phyloP scores from a whole-genome alignment of 2,797 vertebrate species.

The Ctenochaetus hawaiiensis region DNA sequence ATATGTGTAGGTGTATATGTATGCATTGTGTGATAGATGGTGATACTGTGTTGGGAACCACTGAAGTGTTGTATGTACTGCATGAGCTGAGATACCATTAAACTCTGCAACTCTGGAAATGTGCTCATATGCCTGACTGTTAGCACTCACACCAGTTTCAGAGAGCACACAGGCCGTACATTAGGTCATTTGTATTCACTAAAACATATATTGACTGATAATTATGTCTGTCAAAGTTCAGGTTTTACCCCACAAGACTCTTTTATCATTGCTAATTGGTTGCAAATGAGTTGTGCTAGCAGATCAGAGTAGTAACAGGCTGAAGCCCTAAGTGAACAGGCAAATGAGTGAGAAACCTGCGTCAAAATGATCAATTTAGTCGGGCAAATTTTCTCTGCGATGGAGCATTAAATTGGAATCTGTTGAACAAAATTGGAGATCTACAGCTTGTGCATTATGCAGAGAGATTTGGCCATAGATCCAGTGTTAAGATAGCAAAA shows the following conservation, averaged over 20 bases:
- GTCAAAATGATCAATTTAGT: conserved; percentile 9
- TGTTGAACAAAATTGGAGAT: conserved; percentile 2
- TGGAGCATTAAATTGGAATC: conserved; percentile 16
- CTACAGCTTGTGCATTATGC: conserved; percentile 1
- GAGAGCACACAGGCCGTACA: conserved; percentile 1
- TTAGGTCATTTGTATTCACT: conserved; percentile 33
- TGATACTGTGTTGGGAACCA: neutral
- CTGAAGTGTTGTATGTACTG: conserved; percentile 11
- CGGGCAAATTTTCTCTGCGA: neutral
- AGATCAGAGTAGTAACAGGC: neutral
- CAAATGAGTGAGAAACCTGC: conserved; percentile 2
- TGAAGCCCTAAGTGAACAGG: conserved; percentile 1
- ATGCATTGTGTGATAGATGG: neutral
- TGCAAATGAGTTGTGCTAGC: neutral
- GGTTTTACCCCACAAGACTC: conserved; percentile 18
- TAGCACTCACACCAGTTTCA: neutral
- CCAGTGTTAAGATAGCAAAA: conserved; percentile 3
- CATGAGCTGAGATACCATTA: conserved; percentile 2
- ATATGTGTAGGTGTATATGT: too few species aligned
- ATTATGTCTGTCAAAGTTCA: conserved; percentile 28
- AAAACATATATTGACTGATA: conserved; percentile 33
- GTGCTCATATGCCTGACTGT: neutral
- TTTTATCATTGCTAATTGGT: conserved; percentile 26
- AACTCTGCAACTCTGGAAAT: conserved; percentile 8
- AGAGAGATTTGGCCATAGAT: neutral